A percentile compares a stretch with the other conserved stretches of the same genome.
Evolutionary conservation across 2,797 vertebrate species (phyloP).

Genomic region (Peromyscus melanophrys): DNA sequence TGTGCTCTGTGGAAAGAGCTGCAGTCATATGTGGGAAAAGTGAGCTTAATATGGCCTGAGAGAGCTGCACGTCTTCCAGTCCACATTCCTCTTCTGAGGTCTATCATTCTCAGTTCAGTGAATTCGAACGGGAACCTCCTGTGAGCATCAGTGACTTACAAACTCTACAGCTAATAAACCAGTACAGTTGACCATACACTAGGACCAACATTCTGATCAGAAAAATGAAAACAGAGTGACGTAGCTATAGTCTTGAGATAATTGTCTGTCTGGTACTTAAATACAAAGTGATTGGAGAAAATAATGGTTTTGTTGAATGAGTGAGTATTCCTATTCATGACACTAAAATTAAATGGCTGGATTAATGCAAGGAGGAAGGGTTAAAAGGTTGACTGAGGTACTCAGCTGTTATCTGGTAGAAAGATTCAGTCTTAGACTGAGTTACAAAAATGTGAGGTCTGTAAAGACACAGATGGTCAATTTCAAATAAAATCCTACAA

Average conservation of each 20-base stretch:
- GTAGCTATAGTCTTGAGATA: background rate
- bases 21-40: conserved; percentile 53
- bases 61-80: conserved; percentile 73
- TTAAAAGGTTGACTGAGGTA: background rate
- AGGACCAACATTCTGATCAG: background rate
- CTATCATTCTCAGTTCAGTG: background rate
- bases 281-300: background rate
- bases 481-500: conserved; percentile 26
- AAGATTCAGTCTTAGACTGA: background rate
- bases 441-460: background rate
- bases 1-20: conserved; percentile 69
- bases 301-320: conserved; percentile 16
- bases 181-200: background rate
- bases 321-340: background rate
- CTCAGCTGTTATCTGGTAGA: background rate
- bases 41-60: conserved; percentile 73
- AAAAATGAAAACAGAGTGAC: background rate
- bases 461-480: background rate
- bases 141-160: conserved; percentile 60
- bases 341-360: background rate
- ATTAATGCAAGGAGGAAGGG: background rate
- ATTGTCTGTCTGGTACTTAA: background rate
- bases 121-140: conserved; percentile 61
- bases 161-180: conserved; percentile 49
- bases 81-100: conserved; percentile 67